Conservation (phyloP, 2,113 vertebrate genomes). For the Ameiurus melas region DNA sequence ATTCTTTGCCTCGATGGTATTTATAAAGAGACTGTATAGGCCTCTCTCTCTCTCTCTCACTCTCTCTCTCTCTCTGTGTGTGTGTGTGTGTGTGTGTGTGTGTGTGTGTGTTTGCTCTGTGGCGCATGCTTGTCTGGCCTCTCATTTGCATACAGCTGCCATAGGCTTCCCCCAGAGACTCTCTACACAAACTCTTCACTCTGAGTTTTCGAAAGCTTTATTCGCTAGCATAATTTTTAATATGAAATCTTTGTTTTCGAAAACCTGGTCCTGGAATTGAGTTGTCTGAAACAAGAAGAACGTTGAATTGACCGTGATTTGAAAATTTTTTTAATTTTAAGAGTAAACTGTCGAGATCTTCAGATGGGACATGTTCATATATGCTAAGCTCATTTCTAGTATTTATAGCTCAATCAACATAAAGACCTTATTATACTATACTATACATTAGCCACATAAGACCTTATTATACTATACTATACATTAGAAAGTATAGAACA, state of each 20-base stretch:
- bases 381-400: not conserved
- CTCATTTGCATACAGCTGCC: constrained; percentile 97
- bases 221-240: not conserved
- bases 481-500: not conserved
- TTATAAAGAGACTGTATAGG: constrained; percentile 47
- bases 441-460: not conserved
- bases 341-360: not conserved
- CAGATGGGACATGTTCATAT: not conserved
- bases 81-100: no score
- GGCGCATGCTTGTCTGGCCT: constrained; percentile 82
- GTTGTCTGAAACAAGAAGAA: not conserved
- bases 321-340: not conserved
- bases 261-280: not conserved
- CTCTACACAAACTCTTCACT: constrained; percentile 2
- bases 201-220: not conserved
- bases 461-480: not conserved
- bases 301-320: not conserved
- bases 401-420: constrained; percentile 49
- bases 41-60: no score
- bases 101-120: constrained; percentile 82
- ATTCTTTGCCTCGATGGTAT: constrained; percentile 72
- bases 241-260: not conserved
- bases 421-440: not conserved
- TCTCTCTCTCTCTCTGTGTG: no score
- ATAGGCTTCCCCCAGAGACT: constrained; percentile 54